phyloP scores from a whole-genome alignment of 2,888 invertebrate species.

The Calliopum simillimum region DNA sequence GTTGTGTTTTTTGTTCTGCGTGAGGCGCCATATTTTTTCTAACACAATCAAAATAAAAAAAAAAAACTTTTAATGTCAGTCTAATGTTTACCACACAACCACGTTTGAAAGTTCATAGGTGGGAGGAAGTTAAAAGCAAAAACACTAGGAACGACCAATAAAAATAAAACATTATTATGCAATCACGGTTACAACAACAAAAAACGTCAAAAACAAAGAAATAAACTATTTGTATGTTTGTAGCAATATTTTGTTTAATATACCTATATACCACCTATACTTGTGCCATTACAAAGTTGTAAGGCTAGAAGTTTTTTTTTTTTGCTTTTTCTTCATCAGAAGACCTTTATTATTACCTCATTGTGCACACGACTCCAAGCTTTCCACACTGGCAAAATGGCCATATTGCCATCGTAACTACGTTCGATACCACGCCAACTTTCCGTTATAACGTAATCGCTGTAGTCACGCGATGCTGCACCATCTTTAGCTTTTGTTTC shows the following conservation, averaged over 20 bases:
- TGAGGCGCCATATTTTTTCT: slow-evolving; percentile 54
- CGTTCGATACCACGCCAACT: slow-evolving; percentile 82
- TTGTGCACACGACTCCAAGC: slow-evolving; percentile 82
- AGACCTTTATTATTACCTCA: slow-evolving; percentile 68
- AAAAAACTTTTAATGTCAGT: background rate
- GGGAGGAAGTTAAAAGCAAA: slow-evolving; percentile 2
- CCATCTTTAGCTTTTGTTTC: slow-evolving; percentile 54
- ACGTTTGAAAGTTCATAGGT: too few relatives aligned
- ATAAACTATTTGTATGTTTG: background rate
- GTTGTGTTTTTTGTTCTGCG: slow-evolving; percentile 44
- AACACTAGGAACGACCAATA: slow-evolving; percentile 24
- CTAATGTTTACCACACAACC: too few relatives aligned
- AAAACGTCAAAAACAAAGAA: slow-evolving; percentile 2
- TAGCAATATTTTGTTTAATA: background rate
- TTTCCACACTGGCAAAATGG: slow-evolving; percentile 82
- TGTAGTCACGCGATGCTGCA: slow-evolving; percentile 68
- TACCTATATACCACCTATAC: too few relatives aligned
- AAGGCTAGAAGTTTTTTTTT: too few relatives aligned
- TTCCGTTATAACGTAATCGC: slow-evolving; percentile 79
- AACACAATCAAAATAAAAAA: background rate
- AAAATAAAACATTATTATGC: slow-evolving; percentile 51
- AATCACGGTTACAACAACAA: slow-evolving; percentile 52
- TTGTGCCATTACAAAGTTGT: too few relatives aligned
- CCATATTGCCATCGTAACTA: slow-evolving; percentile 72
- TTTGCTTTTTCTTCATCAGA: too few relatives aligned